Percentiles rank a stretch among this genome's conserved stretches.
These are phyloP conservation scores for Drosophila setifemur DNA, from an alignment of 1,140 invertebrate species.

Conservation along the genomic window DNA sequence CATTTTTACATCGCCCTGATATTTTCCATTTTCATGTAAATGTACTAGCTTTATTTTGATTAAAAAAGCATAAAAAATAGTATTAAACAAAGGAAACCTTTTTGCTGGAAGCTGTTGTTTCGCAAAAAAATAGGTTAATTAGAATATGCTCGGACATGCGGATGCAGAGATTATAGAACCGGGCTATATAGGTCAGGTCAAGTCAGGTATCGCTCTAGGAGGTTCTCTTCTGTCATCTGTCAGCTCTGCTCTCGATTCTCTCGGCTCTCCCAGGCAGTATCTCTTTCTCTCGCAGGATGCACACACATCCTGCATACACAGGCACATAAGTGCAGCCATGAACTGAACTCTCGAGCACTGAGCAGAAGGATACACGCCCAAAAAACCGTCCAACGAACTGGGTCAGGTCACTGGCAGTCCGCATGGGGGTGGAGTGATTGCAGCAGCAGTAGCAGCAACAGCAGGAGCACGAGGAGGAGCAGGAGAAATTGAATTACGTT, in stretches of 20 bases:
- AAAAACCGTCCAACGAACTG: conserved; percentile 67
- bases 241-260: conserved; percentile 16
- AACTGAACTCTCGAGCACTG: conserved; percentile 58
- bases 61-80: no score
- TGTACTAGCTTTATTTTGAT: no score
- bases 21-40: no score
- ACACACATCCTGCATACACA: no score
- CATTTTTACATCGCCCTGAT: no score
- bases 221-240: conserved; percentile 10
- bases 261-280: neutral
- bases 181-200: conserved; percentile 59
- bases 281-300: conserved; percentile 17
- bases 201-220: conserved; percentile 21
- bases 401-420: conserved; percentile 65
- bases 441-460: no score
- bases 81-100: no score
- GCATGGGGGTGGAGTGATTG: no score
- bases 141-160: neutral
- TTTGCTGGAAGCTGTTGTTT: neutral
- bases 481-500: conserved; percentile 1
- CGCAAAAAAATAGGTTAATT: conserved; percentile 10
- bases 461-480: no score
- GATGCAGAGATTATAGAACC: conserved; percentile 5
- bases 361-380: conserved; percentile 72
- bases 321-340: conserved; percentile 61